Evolutionary conservation across 2,797 vertebrate species (phyloP), one percentile per base, ranked within the genome.

Genomic region (Serranus cabrilla): DNA sequence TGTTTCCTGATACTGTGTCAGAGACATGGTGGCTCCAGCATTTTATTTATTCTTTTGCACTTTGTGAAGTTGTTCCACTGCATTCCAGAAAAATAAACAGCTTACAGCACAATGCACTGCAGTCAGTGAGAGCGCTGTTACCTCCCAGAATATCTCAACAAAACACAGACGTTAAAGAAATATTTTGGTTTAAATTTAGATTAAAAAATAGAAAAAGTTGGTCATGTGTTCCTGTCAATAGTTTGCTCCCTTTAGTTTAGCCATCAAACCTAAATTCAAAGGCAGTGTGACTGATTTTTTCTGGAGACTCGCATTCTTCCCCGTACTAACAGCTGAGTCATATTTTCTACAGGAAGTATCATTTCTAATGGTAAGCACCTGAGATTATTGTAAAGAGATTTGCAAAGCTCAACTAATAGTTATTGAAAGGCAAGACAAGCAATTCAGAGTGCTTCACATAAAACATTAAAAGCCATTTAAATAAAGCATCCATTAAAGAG

Each of bases 221-320:
- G 9, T 58, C 18, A 47, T 12, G 3, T 58, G 7, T 65, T 58
- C 11, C 14, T 61, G 13, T 75, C 20, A 39, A 27, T 21, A 50
- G 5, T 27, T 37, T 5, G 18, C 3, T 1, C 3, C 3, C 37
- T 51, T 45, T 50, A 11, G 55, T 56, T 58, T 16, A 43, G 4
- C 51, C 57, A 47, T 46, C 20, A 67, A 66, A 68, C 20, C 20
- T 49, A 4, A 31, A 25, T 55, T 31, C 11, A 47, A 52, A 43
- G 14, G 17, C 56, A 42, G 7, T 11, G 14, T 50, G 12, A 25
- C 25, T 17, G 23, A 13, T 17, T 51, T 11, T 47, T n/a, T 74
- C 37, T 21, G 11, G 16, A 67, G 2, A 46, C 11, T 13, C 8
- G 6, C 17, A 34, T 25, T 64, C 1, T 20, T 56, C 27, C 55